Percentiles rank a stretch among this genome's conserved stretches.
These are phyloP conservation scores for Baccha elongata DNA, from an alignment of 2,888 invertebrate species.

Conservation along the genomic window DNA sequence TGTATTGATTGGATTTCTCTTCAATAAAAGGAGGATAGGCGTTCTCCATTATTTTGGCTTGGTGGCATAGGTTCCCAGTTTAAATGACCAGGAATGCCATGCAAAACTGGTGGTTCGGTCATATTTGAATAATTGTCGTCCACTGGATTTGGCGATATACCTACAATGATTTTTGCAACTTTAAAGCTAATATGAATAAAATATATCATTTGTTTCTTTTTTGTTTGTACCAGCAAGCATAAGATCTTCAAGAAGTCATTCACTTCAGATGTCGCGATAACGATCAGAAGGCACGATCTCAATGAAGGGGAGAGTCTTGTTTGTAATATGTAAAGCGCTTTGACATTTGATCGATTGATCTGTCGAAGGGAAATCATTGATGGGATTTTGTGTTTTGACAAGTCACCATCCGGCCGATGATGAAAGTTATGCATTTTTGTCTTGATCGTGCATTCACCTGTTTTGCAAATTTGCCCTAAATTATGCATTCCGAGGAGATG, in stretches of 20 bases:
- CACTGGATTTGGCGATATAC: slow-evolving; percentile 12
- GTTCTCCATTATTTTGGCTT: no score
- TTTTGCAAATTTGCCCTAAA: slow-evolving; percentile 29
- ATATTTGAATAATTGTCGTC: slow-evolving; percentile 54
- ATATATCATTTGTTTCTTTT: slow-evolving; percentile 6
- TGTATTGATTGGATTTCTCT: slow-evolving; percentile 64
- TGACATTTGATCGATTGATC: slow-evolving; percentile 71
- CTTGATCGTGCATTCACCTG: slow-evolving; percentile 43
- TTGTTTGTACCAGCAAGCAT: not conserved
- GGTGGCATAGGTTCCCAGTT: no score
- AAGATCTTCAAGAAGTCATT: slow-evolving; percentile 33
- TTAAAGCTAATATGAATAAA: slow-evolving; percentile 33
- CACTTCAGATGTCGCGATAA: slow-evolving; percentile 41
- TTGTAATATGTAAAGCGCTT: not conserved
- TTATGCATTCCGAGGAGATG: slow-evolving; percentile 12
- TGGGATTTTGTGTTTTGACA: slow-evolving; percentile 45
- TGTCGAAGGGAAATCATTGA: slow-evolving; percentile 46
- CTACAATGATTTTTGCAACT: slow-evolving; percentile 36
- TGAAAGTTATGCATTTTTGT: slow-evolving; percentile 7
- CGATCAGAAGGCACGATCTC: slow-evolving; percentile 52
- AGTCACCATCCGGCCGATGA: slow-evolving; percentile 30
- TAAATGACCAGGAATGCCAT: slow-evolving; percentile 30
- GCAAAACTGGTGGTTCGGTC: slow-evolving; percentile 7
- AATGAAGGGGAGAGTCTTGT: slow-evolving; percentile 34
- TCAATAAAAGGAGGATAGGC: not conserved